Conservation (phyloP, 2,888 invertebrate genomes). For the Eristalis arbustorum region DNA sequence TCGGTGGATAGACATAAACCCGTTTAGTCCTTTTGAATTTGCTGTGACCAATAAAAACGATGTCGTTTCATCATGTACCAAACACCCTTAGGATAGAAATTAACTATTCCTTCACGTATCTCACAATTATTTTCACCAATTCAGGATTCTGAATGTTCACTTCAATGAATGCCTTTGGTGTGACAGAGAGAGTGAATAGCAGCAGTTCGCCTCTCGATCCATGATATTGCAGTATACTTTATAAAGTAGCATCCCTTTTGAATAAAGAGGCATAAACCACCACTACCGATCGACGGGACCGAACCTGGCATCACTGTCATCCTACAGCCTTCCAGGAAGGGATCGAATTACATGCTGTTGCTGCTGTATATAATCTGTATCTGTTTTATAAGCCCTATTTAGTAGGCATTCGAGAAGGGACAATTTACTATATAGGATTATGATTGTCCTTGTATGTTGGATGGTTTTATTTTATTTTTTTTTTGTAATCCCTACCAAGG, state of each 20-base stretch:
- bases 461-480: conserved; percentile 32
- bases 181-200: conserved; percentile 4
- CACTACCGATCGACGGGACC: conserved; percentile 50
- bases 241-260: conserved; percentile 59
- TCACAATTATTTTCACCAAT: conserved; percentile 30
- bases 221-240: conserved; percentile 38
- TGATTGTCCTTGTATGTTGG: conserved; percentile 61
- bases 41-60: conserved; percentile 61
- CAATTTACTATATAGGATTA: conserved; percentile 69
- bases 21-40: conserved; percentile 20
- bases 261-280: conserved; percentile 71
- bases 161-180: not conserved
- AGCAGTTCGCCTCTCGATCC: not conserved
- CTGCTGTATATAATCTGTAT: conserved; percentile 68
- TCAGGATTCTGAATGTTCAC: conserved; percentile 7
- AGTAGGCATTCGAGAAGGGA: conserved; percentile 61
- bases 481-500: conserved; percentile 42
- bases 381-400: conserved; percentile 69
- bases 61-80: conserved; percentile 45
- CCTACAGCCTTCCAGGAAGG: conserved; percentile 59
- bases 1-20: not conserved
- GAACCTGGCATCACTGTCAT: conserved; percentile 53
- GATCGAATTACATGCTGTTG: conserved; percentile 69
- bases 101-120: conserved; percentile 44
- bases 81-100: conserved; percentile 48